Evolutionary conservation across 2,797 vertebrate species (phyloP), one percentile per base, ranked within the genome.

Genomic region (Acanthiza pusilla): DNA sequence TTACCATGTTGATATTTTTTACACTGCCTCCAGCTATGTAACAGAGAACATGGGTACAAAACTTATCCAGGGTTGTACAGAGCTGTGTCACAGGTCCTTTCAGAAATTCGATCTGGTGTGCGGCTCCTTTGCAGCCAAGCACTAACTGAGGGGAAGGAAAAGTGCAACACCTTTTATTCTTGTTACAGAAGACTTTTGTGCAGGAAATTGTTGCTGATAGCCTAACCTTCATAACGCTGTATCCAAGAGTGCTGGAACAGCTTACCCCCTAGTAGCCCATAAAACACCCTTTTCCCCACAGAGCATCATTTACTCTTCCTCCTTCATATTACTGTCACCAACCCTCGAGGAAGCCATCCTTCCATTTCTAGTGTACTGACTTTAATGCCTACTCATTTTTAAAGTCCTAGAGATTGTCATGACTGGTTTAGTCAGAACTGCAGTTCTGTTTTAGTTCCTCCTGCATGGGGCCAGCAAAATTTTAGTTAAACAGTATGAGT

Each of bases 1-100:
- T 85, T 68, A 97, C 97, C 0, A 47, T 47, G 51, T 97, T 96
- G 55, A 94, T 30, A 50, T 97, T 97, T 79, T 89, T 81, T 9
- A 74, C 22, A 16, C 36, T 87, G 32, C 79, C 78, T 78, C 97
- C 97, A 67, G 85, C 65, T 77, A 96, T 15, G 61, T 76, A 87
- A 68, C 61, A 72, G 25, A 97, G 32, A 21, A 91, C 0, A 6
- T 5, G n/a, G 50, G 72, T 43, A 72, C 96, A 97, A 27, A 96
- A 83, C 63, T 87, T 95, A 51, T 95, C 77, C 66, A 83, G 66
- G 43, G 0, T 67, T 71, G 80, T 25, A 43, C 96, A 97, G 1
- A 97, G 0, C 47, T 55, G 43, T 10, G 68, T 83, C 20, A 54
- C n/a, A 0, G 81, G 85, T 51, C 86, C 86, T 91, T 65, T 94